Percentiles rank a stretch among this genome's conserved stretches.
phyloP scores from a whole-genome alignment of 1,140 invertebrate genomes.

The Neuroterus valhalla region DNA sequence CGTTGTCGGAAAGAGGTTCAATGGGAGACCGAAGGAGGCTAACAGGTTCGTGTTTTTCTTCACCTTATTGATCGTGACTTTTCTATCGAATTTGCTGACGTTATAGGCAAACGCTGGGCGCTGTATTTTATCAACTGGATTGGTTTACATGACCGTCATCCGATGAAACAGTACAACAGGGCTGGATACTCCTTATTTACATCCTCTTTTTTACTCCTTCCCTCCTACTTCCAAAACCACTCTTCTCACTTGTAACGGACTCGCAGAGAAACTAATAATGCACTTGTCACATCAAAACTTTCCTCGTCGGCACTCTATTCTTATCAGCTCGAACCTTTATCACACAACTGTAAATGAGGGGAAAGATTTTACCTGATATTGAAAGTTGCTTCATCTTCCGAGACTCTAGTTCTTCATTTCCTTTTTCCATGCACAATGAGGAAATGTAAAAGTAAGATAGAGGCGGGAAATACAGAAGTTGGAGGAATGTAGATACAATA shows the following conservation, averaged over 20 bases:
- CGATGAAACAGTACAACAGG: slow-evolving; percentile 53
- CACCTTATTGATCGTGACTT: no score
- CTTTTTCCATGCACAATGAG: no score
- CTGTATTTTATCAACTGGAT: slow-evolving; percentile 59
- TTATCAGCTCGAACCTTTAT: not conserved
- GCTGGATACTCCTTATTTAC: slow-evolving; percentile 60
- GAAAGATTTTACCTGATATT: not conserved
- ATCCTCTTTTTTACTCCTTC: slow-evolving; percentile 29
- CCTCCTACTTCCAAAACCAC: not conserved
- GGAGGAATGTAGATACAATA: no score
- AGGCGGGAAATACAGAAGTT: no score
- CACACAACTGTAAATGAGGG: not conserved
- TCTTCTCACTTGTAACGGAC: slow-evolving; percentile 6
- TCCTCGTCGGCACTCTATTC: not conserved
- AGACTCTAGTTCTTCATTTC: no score
- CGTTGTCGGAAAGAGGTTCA: no score
- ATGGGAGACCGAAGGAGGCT: no score
- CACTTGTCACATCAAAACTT: not conserved
- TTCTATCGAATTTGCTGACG: no score
- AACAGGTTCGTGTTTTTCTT: no score
- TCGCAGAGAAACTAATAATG: not conserved
- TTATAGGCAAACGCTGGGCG: no score
- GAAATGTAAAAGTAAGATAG: no score
- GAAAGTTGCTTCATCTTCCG: not conserved
- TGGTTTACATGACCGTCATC: slow-evolving; percentile 65